Conservation (phyloP, 2,888 invertebrate species). For the Tolmerus cingulatus region DNA sequence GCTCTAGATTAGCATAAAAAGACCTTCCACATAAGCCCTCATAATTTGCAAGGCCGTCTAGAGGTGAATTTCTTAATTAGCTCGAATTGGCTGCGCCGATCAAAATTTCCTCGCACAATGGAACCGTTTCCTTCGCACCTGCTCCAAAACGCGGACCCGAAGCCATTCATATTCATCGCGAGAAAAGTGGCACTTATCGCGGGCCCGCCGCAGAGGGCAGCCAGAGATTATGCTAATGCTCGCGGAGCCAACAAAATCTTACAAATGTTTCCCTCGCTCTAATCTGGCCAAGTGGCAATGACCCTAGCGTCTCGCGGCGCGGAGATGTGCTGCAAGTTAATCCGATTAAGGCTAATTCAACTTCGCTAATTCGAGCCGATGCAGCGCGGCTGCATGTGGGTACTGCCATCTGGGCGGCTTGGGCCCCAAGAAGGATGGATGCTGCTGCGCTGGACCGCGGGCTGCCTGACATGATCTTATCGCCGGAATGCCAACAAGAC, state of each 20-base stretch:
- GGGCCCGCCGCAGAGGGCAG: not conserved
- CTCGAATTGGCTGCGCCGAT: not conserved
- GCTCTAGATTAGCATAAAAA: not conserved
- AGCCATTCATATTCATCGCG: not conserved
- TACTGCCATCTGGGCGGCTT: not conserved
- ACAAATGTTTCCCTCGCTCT: not conserved
- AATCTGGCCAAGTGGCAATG: not conserved
- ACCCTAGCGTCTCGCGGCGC: not conserved
- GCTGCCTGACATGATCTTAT: not conserved
- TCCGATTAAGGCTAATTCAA: not conserved
- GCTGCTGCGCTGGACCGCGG: not conserved
- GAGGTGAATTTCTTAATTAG: not conserved
- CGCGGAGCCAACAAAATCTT: not conserved
- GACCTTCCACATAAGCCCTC: not conserved
- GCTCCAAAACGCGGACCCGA: not conserved
- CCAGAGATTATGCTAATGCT: not conserved
- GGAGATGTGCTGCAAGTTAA: not conserved
- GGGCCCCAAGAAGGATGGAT: not conserved
- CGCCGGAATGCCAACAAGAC: not conserved
- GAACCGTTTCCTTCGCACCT: not conserved
- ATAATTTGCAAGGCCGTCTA: not conserved
- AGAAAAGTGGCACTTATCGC: not conserved
- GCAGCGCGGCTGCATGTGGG: not conserved
- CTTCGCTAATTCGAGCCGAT: not conserved
- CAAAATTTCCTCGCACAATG: not conserved